Conservation (phyloP, 2,113 vertebrate genomes). For the Chloebia gouldiae region DNA sequence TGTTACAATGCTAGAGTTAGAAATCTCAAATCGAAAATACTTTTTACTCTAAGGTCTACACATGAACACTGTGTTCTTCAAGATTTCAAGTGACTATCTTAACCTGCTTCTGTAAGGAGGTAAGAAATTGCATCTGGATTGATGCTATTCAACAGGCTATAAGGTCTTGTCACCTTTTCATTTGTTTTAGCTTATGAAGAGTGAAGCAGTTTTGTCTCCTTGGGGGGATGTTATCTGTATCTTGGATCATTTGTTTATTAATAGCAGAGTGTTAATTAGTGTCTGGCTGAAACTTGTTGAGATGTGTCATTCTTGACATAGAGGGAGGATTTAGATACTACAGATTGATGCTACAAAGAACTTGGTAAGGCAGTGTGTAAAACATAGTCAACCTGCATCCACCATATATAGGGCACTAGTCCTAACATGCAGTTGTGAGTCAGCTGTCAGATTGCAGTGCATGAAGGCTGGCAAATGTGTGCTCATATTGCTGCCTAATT, state of each 20-base stretch:
- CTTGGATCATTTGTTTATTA: neutral
- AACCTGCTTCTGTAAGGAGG: neutral
- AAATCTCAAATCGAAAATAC: neutral
- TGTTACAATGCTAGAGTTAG: neutral
- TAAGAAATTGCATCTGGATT: neutral
- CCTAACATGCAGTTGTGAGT: neutral
- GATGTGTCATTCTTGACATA: neutral
- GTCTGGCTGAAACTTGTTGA: neutral
- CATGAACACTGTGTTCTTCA: neutral
- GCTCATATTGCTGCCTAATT: neutral
- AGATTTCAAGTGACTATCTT: neutral
- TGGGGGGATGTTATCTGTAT: neutral
- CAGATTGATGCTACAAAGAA: neutral
- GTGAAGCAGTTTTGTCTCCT: neutral
- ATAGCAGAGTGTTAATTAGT: neutral
- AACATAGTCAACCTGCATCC: fast-evolving
- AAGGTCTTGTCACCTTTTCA: neutral
- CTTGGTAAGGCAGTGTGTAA: neutral
- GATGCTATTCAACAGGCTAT: neutral
- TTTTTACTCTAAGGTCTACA: neutral
- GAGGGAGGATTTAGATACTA: neutral
- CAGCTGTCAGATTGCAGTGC: neutral
- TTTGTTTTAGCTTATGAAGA: neutral
- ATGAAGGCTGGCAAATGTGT: neutral
- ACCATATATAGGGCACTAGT: fast-evolving